Evolutionary conservation across 2,888 invertebrate genomes (phyloP).

Genomic region (Drosophila mimetica): DNA sequence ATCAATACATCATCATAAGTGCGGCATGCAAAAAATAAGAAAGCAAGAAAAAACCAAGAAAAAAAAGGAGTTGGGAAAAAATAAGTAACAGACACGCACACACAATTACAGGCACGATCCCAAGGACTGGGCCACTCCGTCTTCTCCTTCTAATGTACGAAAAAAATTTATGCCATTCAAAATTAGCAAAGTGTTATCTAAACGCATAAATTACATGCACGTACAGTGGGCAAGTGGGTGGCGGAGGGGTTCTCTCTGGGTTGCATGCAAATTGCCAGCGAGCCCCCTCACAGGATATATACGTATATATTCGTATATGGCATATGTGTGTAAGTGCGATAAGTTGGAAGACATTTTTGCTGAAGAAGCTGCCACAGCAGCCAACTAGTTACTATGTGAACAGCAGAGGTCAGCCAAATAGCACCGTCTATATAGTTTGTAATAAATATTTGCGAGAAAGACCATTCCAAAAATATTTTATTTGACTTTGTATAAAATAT

Average conservation of each 20-base stretch:
- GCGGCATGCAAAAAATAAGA: constrained; percentile 55
- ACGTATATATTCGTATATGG: not conserved
- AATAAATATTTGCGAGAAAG: too few relatives aligned
- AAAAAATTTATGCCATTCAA: constrained; percentile 80
- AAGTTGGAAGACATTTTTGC: constrained; percentile 76
- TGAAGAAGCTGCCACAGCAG: constrained; percentile 74
- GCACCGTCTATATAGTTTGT: not conserved
- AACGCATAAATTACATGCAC: constrained; percentile 81
- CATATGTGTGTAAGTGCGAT: constrained; percentile 55
- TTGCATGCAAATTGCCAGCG: constrained; percentile 70
- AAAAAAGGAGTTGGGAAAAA: constrained; percentile 27
- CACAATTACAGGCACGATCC: constrained; percentile 72
- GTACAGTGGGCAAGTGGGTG: constrained; percentile 69
- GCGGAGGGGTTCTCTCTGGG: constrained; percentile 39
- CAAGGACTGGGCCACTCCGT: constrained; percentile 36
- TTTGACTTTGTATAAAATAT: too few relatives aligned
- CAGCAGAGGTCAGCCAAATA: constrained; percentile 10
- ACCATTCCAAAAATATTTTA: too few relatives aligned
- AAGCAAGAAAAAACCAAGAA: constrained; percentile 11
- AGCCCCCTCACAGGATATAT: constrained; percentile 38
- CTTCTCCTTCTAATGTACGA: constrained; percentile 56
- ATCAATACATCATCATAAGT: constrained; percentile 80
- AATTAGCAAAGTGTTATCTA: constrained; percentile 81
- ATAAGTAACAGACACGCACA: constrained; percentile 71
- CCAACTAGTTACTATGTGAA: constrained; percentile 59